Conservation (phyloP, 2,113 vertebrate genomes). For the Lonchura striata region DNA sequence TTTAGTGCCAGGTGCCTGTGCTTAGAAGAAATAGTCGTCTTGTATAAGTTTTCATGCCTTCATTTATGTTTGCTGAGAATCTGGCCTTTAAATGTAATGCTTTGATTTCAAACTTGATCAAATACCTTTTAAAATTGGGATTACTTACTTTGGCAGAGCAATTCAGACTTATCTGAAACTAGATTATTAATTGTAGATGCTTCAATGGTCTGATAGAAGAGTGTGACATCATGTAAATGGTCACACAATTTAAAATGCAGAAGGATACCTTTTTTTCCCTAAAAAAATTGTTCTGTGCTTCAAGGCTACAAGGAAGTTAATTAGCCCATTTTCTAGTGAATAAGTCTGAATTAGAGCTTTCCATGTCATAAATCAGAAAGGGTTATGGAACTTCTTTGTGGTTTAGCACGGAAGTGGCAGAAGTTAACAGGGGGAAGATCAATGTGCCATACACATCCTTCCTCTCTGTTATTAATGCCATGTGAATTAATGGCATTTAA, state of each 20-base stretch:
- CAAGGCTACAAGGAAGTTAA: neutral
- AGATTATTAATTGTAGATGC: neutral
- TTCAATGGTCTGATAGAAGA: neutral
- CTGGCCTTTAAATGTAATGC: neutral
- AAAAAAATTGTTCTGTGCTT: neutral
- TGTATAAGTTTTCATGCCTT: neutral
- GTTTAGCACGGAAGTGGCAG: neutral
- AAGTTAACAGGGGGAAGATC: neutral
- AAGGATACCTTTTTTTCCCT: neutral
- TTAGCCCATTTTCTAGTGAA: neutral
- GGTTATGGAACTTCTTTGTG: neutral
- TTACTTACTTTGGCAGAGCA: neutral
- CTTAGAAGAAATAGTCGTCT: neutral
- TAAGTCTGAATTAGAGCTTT: neutral
- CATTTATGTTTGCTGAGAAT: neutral
- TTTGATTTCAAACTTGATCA: neutral
- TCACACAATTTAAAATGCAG: neutral
- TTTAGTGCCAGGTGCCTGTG: neutral
- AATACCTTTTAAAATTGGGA: neutral
- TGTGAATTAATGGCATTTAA: neutral
- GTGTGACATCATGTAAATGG: neutral
- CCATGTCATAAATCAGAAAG: neutral
- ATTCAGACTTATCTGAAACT: neutral
- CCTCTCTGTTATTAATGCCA: neutral
- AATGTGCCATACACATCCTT: neutral